These are phyloP conservation scores for Gymnoscelis rufifasciata DNA, from an alignment of 2,888 invertebrate genomes.

Conservation along the genomic window DNA sequence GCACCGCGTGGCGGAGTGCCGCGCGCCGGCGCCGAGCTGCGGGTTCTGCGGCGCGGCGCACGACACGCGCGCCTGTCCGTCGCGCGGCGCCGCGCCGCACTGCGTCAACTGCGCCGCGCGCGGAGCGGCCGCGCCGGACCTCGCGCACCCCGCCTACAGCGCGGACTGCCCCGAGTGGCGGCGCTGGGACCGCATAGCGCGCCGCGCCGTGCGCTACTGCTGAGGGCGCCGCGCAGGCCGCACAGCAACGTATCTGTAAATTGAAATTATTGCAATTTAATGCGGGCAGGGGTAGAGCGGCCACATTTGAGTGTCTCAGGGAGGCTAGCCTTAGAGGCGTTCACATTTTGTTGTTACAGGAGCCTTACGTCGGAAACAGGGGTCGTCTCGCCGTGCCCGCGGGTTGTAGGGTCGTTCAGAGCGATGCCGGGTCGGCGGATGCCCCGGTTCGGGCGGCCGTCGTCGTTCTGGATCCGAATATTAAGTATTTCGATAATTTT, in stretches of 20 bases:
- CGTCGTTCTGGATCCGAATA: not conserved
- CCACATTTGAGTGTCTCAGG: not conserved
- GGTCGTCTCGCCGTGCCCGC: not conserved
- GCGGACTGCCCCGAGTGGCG: not conserved
- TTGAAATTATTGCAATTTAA: not conserved
- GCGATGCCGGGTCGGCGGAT: not conserved
- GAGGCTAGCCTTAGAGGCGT: no score
- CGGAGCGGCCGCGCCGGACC: not conserved
- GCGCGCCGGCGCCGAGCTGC: not conserved
- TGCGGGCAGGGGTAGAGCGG: not conserved
- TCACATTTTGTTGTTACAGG: not conserved
- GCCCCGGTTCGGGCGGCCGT: not conserved
- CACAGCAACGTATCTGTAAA: not conserved
- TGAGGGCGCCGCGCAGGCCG: conserved; percentile 2
- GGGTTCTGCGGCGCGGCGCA: conserved; percentile 3
- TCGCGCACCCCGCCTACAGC: conserved; percentile 1
- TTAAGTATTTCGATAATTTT: not conserved
- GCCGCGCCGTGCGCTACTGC: not conserved
- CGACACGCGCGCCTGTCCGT: conserved; percentile 6
- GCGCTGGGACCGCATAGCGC: not conserved
- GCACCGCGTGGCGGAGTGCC: conserved; percentile 2
- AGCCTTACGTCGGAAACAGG: not conserved
- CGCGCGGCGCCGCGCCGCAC: not conserved
- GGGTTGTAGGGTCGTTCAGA: not conserved
- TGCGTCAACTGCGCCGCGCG: conserved; percentile 1